Base-by-base conservation (phyloP, 2,797 vertebrate genomes). In the Siniperca undulata region DNA sequence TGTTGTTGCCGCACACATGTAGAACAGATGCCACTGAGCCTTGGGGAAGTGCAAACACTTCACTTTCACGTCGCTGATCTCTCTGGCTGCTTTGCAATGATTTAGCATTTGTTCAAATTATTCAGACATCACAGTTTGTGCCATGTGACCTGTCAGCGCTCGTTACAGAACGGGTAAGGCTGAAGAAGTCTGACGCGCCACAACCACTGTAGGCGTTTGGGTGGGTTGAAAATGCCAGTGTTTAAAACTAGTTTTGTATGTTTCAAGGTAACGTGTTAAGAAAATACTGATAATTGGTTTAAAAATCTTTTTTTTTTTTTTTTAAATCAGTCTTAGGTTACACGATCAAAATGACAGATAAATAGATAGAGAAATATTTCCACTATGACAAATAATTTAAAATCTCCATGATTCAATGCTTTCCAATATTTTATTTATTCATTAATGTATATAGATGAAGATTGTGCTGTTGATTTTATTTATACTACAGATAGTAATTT, bases 21-120 rank as follows among this genome's bases (percentile, higher is more conserved):
- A 93, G 91, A 95, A 94, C 94, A 95, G 94, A 93, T 95, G 94
- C 91, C 87, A 74, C 88, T n/a, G 87, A 94, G 94, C 94, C 95
- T 94, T 93, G 92, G 94, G 94, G 95, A 93, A 89, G 89, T 68
- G 56, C 92, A 92, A 91, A 91, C 87, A 89, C 92, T 93, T 91
- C 89, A 84, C 90, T 89, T 89, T 88, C 90, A 91, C 90, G 74
- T 89, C 66, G 86, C 84, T 91, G 90, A 90, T 92, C 89, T 90
- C 88, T 76, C 78, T 64, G 84, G 88, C 91, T 92, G 91, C 91
- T 95, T 93, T 88, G 85, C 85, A 83, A 89, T 93, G 92, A 95
- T 94, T 93, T 95, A 90, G 89, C 89, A 88, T 93, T 93, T 91
- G 91, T 90, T 93, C 86, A 89, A 91, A 93, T 93, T 89, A 93